Evolutionary conservation across 2,797 vertebrate species (phyloP), one percentile per base, ranked within the genome.

Genomic region (Manis javanica): DNA sequence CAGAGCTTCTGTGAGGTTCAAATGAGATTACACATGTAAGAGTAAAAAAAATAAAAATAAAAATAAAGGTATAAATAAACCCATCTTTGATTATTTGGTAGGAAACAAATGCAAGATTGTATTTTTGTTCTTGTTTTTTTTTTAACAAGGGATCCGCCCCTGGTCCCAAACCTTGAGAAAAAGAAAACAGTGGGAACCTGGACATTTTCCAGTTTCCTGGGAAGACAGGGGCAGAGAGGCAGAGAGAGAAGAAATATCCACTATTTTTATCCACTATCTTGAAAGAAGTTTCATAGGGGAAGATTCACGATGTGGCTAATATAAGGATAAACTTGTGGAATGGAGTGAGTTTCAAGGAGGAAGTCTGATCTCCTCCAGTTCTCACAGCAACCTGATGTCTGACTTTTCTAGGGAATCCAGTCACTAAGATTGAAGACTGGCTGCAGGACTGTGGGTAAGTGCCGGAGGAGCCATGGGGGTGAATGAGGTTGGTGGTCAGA

Each of bases 371-470:
- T 69, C 26, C 51, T 59, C 53, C 10, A 42, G 51, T 57, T 39
- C 64, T 85, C 84, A 87, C 11, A 29, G 4, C 72, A 37, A 93
- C 11, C 78, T 34, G 6, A 49, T 87, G 16, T 95, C 15, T 87
- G 9, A 7, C 84, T 99, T 99, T 98, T 98, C 99, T 98, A 99
- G 99, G 99, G 97, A 98, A 98, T 97, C 93, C 98, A 87, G 95
- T 98, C 96, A 98, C 98, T 98, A 99, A 99, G 98, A 99, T 99
- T 93, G 99, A 99, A 98, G 98, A 96, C 96, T 99, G 99, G 99
- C 99, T 99, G 63, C 98, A 98, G 87, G 97, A 98, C 31, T 99
- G 99, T 75, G 98, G 99, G 99, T 99, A 97, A 99, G 99, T 83
- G 24, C 63, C 39, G 4, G 37, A 23, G 19, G 46, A 37, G 34